Evolutionary conservation across 2,113 vertebrate species (phyloP).

Genomic region (Gulo gulo): DNA sequence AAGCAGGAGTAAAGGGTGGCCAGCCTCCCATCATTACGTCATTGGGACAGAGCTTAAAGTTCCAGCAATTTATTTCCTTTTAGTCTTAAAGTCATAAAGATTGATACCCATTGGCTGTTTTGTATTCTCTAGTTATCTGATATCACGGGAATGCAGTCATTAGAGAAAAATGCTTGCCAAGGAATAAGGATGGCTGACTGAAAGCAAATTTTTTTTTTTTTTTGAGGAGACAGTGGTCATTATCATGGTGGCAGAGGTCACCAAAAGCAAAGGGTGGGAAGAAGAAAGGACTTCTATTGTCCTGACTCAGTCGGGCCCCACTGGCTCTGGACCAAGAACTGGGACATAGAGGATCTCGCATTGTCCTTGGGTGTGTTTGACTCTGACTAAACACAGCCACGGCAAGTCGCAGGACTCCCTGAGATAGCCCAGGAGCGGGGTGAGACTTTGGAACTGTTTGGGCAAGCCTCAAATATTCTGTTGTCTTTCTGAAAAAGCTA

Average conservation of each 20-base stretch:
- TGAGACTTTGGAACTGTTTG: background rate
- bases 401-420: background rate
- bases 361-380: background rate
- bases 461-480: background rate
- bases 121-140: conserved; percentile 27
- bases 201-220: background rate
- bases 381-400: background rate
- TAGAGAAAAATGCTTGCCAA: conserved; percentile 43
- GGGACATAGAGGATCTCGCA: background rate
- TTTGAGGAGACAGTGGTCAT: background rate
- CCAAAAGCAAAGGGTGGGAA: background rate
- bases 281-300: background rate
- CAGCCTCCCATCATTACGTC: background rate
- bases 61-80: background rate
- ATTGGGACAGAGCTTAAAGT: background rate
- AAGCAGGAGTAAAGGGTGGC: background rate
- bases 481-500: background rate
- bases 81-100: background rate
- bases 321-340: background rate
- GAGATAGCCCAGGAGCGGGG: background rate
- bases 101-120: background rate
- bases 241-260: background rate
- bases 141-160: background rate
- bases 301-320: background rate
- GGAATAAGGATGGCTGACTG: background rate